A percentile compares a stretch with the other conserved stretches of the same genome.
Conservation (phyloP, 2,888 invertebrate species). For the Malthinus flaveolus region DNA sequence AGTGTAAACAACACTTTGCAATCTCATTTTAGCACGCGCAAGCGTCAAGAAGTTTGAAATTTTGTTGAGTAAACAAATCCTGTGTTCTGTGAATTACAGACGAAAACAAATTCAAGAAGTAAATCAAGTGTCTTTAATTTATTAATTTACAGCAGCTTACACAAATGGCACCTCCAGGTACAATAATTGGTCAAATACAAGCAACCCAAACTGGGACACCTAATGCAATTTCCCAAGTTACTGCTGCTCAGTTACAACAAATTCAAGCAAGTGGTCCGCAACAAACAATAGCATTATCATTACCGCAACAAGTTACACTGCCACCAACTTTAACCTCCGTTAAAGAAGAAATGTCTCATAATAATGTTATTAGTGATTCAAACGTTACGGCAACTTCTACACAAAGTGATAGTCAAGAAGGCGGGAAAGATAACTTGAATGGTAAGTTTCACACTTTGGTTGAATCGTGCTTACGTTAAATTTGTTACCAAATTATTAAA, state of each 20-base stretch:
- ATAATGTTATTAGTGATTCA: constrained; percentile 19
- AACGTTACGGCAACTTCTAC: constrained; percentile 23
- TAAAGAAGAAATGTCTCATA: constrained; percentile 33
- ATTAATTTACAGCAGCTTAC: constrained; percentile 52
- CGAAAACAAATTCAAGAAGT: background rate
- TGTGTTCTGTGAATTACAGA: too few relatives aligned
- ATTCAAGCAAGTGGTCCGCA: constrained; percentile 38
- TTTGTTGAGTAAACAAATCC: too few relatives aligned
- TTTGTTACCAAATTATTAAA: background rate
- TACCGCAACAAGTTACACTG: constrained; percentile 50
- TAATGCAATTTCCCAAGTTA: constrained; percentile 46
- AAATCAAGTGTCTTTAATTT: background rate
- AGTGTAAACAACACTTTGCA: too few relatives aligned
- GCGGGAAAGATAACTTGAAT: constrained; percentile 38
- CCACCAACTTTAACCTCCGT: constrained; percentile 44
- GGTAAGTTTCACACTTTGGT: constrained; percentile 29
- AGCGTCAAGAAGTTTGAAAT: too few relatives aligned
- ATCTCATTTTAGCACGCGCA: too few relatives aligned
- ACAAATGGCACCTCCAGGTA: constrained; percentile 59
- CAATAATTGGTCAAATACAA: constrained; percentile 54
- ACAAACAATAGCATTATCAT: constrained; percentile 45
- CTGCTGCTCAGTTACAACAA: constrained; percentile 47
- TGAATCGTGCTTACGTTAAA: too few relatives aligned
- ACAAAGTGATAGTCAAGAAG: constrained; percentile 34
- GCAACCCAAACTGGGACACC: constrained; percentile 41